phyloP scores from a whole-genome alignment of 2,113 vertebrate genomes.

The Syngnathoides biaculeatus region DNA sequence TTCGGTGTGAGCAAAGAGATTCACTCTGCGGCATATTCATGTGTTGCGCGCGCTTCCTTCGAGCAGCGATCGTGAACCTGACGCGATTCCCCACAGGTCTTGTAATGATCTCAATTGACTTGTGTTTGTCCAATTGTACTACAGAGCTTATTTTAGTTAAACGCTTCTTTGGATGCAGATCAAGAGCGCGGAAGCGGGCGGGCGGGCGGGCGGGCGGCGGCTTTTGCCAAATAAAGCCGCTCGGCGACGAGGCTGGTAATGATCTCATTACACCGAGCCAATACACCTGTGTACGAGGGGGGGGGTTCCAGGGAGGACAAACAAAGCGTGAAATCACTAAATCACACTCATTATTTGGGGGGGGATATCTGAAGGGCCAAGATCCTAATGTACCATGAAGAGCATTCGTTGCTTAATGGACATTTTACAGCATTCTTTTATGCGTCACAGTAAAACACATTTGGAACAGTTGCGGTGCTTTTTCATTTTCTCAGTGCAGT shows the following conservation, averaged over 20 bases:
- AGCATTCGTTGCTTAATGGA: slow-evolving; percentile 73
- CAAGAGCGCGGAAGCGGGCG: slow-evolving; percentile 50
- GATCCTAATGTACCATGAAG: slow-evolving; percentile 75
- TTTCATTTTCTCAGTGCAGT: slow-evolving; percentile 29
- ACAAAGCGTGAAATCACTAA: slow-evolving; percentile 79
- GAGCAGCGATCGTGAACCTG: slow-evolving; percentile 29
- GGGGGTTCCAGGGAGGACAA: slow-evolving; percentile 66
- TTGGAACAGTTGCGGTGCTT: slow-evolving; percentile 48
- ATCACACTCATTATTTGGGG: slow-evolving; percentile 76
- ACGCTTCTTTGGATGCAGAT: slow-evolving; percentile 70
- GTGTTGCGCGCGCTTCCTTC: neutral
- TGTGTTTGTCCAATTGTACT: slow-evolving; percentile 63
- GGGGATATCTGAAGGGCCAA: slow-evolving; percentile 66
- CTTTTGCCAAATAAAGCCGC: slow-evolving; percentile 68
- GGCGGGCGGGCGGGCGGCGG: slow-evolving; percentile 14
- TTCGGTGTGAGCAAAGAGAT: neutral
- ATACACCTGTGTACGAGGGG: slow-evolving; percentile 70
- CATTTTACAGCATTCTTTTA: slow-evolving; percentile 65
- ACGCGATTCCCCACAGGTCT: slow-evolving; percentile 60
- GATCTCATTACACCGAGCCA: slow-evolving; percentile 73
- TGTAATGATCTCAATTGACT: slow-evolving; percentile 67
- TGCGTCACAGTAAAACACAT: slow-evolving; percentile 56
- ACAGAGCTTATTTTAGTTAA: slow-evolving; percentile 69
- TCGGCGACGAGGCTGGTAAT: slow-evolving; percentile 71
- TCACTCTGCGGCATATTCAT: neutral